These are phyloP conservation scores for Eupithecia vulgata DNA, from an alignment of 2,888 invertebrate genomes.

Conservation along the genomic window DNA sequence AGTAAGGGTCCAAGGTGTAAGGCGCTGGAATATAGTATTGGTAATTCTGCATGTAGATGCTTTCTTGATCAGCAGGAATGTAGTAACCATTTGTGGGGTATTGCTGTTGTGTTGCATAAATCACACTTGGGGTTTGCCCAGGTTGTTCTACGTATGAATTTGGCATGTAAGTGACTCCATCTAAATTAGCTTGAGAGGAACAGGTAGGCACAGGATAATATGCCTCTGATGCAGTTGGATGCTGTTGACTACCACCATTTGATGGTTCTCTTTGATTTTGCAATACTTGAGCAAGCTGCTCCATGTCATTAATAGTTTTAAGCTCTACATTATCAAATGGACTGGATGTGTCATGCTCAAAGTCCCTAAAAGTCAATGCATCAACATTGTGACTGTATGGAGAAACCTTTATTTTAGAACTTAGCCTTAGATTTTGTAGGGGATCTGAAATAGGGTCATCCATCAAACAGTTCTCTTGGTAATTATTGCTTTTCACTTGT, in stretches of 20 bases:
- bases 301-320: conserved; percentile 96
- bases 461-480: conserved; percentile 66
- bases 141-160: conserved; percentile 71
- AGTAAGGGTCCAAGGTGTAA: conserved; percentile 63
- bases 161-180: conserved; percentile 70
- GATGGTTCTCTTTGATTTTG: conserved; percentile 71
- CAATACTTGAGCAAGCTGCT: conserved; percentile 92
- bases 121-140: conserved; percentile 62
- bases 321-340: conserved; percentile 97
- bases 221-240: conserved; percentile 57
- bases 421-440: conserved; percentile 67
- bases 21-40: conserved; percentile 71
- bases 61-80: conserved; percentile 63
- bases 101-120: conserved; percentile 70
- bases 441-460: conserved; percentile 76
- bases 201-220: conserved; percentile 62
- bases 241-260: conserved; percentile 59
- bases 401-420: conserved; percentile 64
- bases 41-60: conserved; percentile 72
- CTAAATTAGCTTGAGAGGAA: conserved; percentile 69
- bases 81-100: conserved; percentile 73
- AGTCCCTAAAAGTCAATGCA: conserved; percentile 87
- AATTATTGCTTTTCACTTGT: conserved; percentile 69
- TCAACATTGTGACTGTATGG: conserved; percentile 72
- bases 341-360: conserved; percentile 95